These are phyloP conservation scores for Julus scanicus DNA, from an alignment of 2,888 invertebrate genomes.

Conservation along the genomic window DNA sequence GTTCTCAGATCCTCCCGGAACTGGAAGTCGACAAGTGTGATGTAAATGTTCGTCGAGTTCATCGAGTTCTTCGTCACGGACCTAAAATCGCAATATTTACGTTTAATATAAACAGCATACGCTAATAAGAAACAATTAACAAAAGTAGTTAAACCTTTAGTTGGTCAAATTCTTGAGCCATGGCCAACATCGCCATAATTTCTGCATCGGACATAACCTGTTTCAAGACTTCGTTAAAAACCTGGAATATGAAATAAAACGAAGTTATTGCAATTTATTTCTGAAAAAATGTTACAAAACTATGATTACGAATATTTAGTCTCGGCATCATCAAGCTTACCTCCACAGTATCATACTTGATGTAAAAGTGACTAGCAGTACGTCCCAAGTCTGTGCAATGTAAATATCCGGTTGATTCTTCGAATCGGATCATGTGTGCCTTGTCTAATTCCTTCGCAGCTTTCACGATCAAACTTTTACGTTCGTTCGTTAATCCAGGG, in stretches of 20 bases:
- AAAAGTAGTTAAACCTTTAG: slow-evolving; percentile 75
- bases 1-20: slow-evolving; percentile 86
- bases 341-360: slow-evolving; percentile 94
- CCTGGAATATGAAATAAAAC: slow-evolving; percentile 63
- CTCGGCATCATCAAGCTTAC: too few species aligned
- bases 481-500: slow-evolving; percentile 79
- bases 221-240: slow-evolving; percentile 85
- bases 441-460: slow-evolving; percentile 89
- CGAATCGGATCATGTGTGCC: slow-evolving; percentile 93
- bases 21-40: slow-evolving; percentile 78
- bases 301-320: too few species aligned
- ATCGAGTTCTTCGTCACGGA: slow-evolving; percentile 92
- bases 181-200: slow-evolving; percentile 89
- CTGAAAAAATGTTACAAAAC: too few species aligned
- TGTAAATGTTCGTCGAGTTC: slow-evolving; percentile 84
- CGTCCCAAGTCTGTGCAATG: slow-evolving; percentile 82
- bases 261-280: too few species aligned
- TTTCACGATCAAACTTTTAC: slow-evolving; percentile 79
- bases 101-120: background rate
- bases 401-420: slow-evolving; percentile 83
- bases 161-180: slow-evolving; percentile 94
- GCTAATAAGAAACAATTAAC: background rate
- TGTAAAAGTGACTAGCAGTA: slow-evolving; percentile 97
- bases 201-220: slow-evolving; percentile 87
- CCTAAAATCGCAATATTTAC: slow-evolving; percentile 68